These are phyloP conservation scores for Drosophila persimilis DNA, from an alignment of 1,140 invertebrate species.

Conservation along the genomic window DNA sequence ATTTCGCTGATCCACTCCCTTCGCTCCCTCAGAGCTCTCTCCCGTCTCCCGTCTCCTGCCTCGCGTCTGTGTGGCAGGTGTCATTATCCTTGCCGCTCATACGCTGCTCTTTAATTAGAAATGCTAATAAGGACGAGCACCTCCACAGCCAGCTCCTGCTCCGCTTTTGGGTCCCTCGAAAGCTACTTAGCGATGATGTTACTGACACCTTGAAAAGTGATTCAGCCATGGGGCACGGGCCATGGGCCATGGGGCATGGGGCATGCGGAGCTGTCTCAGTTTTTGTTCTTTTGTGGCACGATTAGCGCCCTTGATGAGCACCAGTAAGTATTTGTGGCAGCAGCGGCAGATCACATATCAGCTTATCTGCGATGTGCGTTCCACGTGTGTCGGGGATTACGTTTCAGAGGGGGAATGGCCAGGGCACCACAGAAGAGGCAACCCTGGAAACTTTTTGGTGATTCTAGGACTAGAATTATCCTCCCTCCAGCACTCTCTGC, in stretches of 20 bases:
- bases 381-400: constrained; percentile 4
- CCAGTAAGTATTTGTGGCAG: background rate
- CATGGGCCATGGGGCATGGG: background rate
- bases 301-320: constrained; percentile 61
- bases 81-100: constrained; percentile 67
- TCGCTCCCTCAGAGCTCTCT: background rate
- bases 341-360: constrained; percentile 9
- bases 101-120: constrained; percentile 73
- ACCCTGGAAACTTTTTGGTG: no score
- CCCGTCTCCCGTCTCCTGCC: background rate
- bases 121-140: constrained; percentile 62
- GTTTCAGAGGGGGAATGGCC: background rate
- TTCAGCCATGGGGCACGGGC: constrained; percentile 11
- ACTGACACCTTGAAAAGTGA: constrained; percentile 62
- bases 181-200: constrained; percentile 71
- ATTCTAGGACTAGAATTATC: no score
- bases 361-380: constrained; percentile 4
- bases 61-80: constrained; percentile 48
- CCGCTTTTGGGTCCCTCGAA: constrained; percentile 15
- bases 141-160: background rate
- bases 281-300: constrained; percentile 41
- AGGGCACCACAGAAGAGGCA: no score
- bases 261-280: constrained; percentile 20
- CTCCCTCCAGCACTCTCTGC: no score
- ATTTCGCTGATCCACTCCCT: constrained; percentile 31